These are phyloP conservation scores for Saccopteryx leptura DNA, from an alignment of 2,113 vertebrate species.

Conservation along the genomic window DNA sequence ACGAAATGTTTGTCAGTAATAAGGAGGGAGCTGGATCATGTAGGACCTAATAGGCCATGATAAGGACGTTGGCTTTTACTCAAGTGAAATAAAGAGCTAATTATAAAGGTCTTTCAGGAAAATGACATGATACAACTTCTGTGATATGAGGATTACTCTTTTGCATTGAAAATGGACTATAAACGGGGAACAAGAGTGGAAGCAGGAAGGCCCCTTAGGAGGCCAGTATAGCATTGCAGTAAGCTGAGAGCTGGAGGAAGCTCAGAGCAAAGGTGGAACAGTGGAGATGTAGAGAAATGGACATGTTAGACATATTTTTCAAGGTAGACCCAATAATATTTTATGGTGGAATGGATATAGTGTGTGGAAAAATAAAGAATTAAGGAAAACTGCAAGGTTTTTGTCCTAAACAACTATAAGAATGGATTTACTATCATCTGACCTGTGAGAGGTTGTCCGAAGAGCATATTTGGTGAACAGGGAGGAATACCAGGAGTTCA, in stretches of 20 bases:
- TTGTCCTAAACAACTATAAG: not conserved
- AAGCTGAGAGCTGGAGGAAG: not conserved
- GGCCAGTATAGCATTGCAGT: not conserved
- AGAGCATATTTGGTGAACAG: not conserved
- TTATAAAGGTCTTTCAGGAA: not conserved
- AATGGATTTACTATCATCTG: not conserved
- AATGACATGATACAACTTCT: not conserved
- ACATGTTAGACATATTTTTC: not conserved
- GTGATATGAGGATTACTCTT: not conserved
- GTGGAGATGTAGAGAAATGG: not conserved
- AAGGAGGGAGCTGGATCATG: not conserved
- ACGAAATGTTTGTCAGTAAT: not conserved
- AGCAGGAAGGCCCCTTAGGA: not conserved
- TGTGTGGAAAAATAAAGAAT: not conserved
- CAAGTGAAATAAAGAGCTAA: not conserved
- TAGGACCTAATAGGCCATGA: not conserved
- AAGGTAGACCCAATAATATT: not conserved
- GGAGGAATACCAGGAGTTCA: not conserved
- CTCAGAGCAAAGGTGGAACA: not conserved
- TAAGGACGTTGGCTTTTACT: slow-evolving; percentile 41
- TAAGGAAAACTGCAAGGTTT: not conserved
- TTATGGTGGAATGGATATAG: not conserved
- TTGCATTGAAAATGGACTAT: not conserved
- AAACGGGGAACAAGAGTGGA: not conserved
- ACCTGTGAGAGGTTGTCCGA: not conserved